Conservation (phyloP, 2,888 invertebrate genomes). For the Mythimna pallens region DNA sequence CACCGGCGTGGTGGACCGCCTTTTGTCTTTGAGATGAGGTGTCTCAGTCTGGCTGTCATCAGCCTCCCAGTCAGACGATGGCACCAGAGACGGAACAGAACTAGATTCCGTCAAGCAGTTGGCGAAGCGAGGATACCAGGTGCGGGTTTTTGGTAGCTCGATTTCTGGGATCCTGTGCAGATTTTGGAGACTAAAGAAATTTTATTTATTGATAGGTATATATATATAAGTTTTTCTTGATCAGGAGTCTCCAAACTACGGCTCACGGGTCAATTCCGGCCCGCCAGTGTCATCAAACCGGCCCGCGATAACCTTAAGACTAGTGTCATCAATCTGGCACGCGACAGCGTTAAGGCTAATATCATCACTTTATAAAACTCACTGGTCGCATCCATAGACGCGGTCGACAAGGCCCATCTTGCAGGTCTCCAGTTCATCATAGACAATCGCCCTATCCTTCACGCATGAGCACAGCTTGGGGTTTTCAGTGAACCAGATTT, state of each 20-base stretch:
- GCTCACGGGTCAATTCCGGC: no score
- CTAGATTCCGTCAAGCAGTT: conserved; percentile 68
- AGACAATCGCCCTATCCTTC: conserved; percentile 82
- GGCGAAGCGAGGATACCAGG: conserved; percentile 80
- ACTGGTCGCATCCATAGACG: conserved; percentile 85
- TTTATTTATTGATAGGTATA: no score
- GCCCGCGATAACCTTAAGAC: no score
- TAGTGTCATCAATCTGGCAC: no score
- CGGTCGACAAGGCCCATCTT: conserved; percentile 84
- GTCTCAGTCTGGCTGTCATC: conserved; percentile 73
- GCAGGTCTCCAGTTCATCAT: conserved; percentile 83
- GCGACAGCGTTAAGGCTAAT: no score
- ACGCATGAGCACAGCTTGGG: conserved; percentile 85
- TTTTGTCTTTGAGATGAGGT: conserved; percentile 35
- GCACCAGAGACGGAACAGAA: conserved; percentile 59
- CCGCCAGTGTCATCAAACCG: no score
- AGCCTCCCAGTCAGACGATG: conserved; percentile 81
- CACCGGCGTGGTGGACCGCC: conserved; percentile 68
- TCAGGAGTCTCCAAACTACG: no score
- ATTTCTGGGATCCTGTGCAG: conserved; percentile 74
- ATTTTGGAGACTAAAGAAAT: not conserved
- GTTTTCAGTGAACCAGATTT: conserved; percentile 83
- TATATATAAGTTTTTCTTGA: no score
- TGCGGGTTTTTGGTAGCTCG: conserved; percentile 67
- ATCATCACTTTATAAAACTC: conserved; percentile 65